Evolutionary conservation across 2,113 vertebrate species (phyloP), one percentile per base, ranked within the genome.

Genomic region (Progne subis): DNA sequence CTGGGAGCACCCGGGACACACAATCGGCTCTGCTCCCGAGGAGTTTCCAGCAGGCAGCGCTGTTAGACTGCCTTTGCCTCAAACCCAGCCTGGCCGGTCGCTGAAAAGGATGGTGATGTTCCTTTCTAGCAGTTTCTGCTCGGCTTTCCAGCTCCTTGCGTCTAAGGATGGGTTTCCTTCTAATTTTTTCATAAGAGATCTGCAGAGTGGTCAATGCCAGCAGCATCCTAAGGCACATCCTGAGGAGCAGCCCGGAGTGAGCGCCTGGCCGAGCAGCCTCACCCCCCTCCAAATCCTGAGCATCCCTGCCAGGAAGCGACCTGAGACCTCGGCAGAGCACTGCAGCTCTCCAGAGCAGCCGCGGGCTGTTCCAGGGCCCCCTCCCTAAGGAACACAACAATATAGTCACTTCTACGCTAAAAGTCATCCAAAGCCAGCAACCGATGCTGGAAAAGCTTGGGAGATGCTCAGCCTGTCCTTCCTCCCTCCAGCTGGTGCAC

Each of bases 11-110:
- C 52, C 5, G 0, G 6, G 6, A 5, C 11, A 1, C 7, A 17
- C 21, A 20, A 4, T 2, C 0, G 3, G 2, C 12, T 59, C 63
- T 28, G 6, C 39, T 34, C 19, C 8, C 15, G 25, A n/a, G 31
- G 11, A 6, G 28, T 20, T 43, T 64, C 96, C 95, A 94, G 13
- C 92, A 96, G 96, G 63, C 64, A 63, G 94, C 90, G 88, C 94
- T 94, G 57, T 86, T 20, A 5, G 18, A 61, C 71, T 26, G 20
- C 76, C 4, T 34, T 25, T 65, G 37, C 79, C 28, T 6, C 12
- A 20, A 28, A 61, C 7, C 5, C 47, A 24, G 2, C 47, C n/a
- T 29, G 21, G 23, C 4, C 6, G 19, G 8, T 7, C 6, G 0
- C 17, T 18, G 8, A 0, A 31, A 47, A 34, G n/a, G 46, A 39